Conservation (phyloP, 1,140 invertebrate species). For the Lepidurus couesii region DNA sequence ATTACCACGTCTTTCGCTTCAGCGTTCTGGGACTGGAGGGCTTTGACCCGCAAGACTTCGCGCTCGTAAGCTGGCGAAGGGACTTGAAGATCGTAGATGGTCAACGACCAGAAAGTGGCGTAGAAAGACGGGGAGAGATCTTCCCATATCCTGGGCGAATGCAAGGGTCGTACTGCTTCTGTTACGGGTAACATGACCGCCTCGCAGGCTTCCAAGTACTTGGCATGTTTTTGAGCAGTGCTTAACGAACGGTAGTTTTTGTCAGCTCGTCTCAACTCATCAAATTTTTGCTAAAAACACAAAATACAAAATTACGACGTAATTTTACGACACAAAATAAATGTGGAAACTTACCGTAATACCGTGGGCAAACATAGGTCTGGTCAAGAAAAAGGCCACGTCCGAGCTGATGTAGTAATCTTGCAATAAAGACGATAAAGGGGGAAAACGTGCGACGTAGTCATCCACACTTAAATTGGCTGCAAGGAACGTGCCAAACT, state of each 20-base stretch:
- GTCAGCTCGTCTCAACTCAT: constrained; percentile 49
- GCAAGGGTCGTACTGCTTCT: constrained; percentile 68
- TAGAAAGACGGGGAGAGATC: constrained; percentile 93
- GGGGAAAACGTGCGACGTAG: constrained; percentile 80
- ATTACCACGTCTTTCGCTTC: constrained; percentile 67
- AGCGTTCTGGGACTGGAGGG: constrained; percentile 56
- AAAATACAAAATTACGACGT: not conserved
- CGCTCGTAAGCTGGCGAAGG: constrained; percentile 83
- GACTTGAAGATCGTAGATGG: constrained; percentile 91
- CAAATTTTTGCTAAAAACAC: constrained; percentile 48
- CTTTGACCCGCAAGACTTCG: constrained; percentile 74
- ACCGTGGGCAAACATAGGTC: constrained; percentile 82
- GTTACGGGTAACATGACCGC: constrained; percentile 74
- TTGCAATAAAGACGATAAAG: constrained; percentile 79
- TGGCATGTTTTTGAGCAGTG: constrained; percentile 40
- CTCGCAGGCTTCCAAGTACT: constrained; percentile 48
- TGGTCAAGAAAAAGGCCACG: constrained; percentile 91
- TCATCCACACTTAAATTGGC: constrained; percentile 90
- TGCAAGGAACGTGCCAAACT: constrained; percentile 93
- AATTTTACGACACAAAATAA: not conserved
- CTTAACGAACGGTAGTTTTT: constrained; percentile 45
- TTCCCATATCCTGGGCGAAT: constrained; percentile 84
- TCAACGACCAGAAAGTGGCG: constrained; percentile 96
- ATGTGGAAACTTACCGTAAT: constrained; percentile 65
- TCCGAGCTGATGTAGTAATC: constrained; percentile 92